phyloP scores from a whole-genome alignment of 2,797 vertebrate genomes.

The Pangasius djambal region DNA sequence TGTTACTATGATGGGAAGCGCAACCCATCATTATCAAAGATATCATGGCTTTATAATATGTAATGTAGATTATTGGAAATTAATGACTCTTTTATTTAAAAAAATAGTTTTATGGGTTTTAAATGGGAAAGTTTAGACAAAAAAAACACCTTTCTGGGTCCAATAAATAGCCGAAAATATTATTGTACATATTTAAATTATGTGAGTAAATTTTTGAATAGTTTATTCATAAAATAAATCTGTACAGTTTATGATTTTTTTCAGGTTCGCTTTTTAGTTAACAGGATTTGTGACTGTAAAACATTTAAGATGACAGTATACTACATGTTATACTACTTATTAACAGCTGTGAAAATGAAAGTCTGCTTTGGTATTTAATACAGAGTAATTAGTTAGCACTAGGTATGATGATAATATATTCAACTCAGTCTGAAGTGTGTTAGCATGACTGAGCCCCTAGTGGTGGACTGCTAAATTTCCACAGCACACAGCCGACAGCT shows the following conservation, averaged over 20 bases:
- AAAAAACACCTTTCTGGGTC: neutral
- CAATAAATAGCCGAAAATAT: neutral
- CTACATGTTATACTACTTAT: neutral
- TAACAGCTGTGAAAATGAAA: neutral
- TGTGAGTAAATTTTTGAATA: neutral
- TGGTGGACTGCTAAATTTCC: conserved; percentile 47
- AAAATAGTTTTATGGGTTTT: neutral
- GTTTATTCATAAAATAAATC: neutral
- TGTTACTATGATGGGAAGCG: neutral
- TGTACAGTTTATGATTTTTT: neutral
- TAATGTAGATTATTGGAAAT: neutral
- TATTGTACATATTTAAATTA: neutral
- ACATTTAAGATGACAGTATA: neutral
- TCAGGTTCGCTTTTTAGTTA: neutral
- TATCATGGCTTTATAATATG: neutral
- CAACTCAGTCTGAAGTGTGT: neutral
- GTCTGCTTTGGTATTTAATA: neutral
- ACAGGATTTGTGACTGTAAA: neutral
- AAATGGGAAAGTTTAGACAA: neutral
- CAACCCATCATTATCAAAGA: neutral
- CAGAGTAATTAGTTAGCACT: neutral
- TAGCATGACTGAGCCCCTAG: conserved; percentile 12
- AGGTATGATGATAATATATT: neutral
- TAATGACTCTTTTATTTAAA: neutral
- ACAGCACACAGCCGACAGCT: conserved; percentile 56